Conservation (phyloP, 1,140 invertebrate species). For the Danaus melanippus region DNA sequence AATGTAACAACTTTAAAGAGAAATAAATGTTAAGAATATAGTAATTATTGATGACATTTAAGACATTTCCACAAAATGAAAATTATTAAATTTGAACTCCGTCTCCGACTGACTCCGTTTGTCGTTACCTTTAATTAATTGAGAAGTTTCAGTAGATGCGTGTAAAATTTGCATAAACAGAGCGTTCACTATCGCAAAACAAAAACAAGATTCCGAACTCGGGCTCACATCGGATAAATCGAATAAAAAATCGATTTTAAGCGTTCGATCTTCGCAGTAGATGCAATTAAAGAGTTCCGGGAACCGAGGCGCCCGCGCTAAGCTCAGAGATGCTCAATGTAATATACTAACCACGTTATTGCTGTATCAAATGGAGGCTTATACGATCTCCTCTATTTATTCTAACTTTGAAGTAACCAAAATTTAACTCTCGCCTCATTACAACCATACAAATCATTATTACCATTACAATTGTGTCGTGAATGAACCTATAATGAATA, state of each 20-base stretch:
- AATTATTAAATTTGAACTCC: slow-evolving; percentile 22
- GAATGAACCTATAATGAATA: too few relatives aligned
- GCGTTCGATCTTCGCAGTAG: slow-evolving; percentile 64
- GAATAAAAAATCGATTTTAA: slow-evolving; percentile 71
- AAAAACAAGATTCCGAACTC: slow-evolving; percentile 54
- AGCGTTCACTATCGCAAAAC: slow-evolving; percentile 58
- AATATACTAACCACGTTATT: slow-evolving; percentile 33
- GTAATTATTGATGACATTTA: too few relatives aligned
- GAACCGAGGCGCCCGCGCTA: slow-evolving; percentile 40
- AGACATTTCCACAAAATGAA: too few relatives aligned
- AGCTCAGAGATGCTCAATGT: slow-evolving; percentile 38
- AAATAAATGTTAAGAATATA: too few relatives aligned
- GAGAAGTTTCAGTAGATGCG: slow-evolving; percentile 65
- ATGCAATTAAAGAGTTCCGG: slow-evolving; percentile 68
- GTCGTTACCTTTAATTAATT: slow-evolving; percentile 61
- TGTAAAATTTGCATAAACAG: slow-evolving; percentile 70
- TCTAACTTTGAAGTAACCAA: too few relatives aligned
- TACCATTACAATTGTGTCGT: too few relatives aligned
- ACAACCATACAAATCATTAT: too few relatives aligned
- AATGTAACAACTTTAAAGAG: too few relatives aligned
- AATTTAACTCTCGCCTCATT: too few relatives aligned
- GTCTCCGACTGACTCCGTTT: slow-evolving; percentile 15
- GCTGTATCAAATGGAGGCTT: background rate
- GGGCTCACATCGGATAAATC: slow-evolving; percentile 60
- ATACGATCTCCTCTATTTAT: too few relatives aligned